Evolutionary conservation across 2,888 invertebrate genomes (phyloP).

Genomic region (Limnephilus auricula): DNA sequence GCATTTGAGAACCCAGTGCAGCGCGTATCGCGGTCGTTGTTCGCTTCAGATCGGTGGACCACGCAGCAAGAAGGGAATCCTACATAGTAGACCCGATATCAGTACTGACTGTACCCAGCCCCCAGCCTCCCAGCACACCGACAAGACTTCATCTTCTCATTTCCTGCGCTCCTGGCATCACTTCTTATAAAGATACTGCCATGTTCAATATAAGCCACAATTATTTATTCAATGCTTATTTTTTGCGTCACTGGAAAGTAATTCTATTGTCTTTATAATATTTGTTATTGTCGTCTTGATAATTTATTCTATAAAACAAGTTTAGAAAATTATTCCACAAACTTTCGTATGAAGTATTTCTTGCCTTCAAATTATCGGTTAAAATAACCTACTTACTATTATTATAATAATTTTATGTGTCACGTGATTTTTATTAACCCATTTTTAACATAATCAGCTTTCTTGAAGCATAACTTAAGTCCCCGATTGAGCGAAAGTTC

Average conservation of each 20-base stretch:
- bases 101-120: not conserved
- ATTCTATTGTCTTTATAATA: too few relatives aligned
- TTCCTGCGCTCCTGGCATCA: too few relatives aligned
- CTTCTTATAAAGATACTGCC: too few relatives aligned
- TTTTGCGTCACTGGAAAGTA: too few relatives aligned
- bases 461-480: not conserved
- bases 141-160: too few relatives aligned
- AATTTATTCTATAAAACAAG: too few relatives aligned
- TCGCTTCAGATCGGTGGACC: conserved; percentile 60
- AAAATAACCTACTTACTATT: not conserved
- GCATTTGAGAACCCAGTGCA: conserved; percentile 47
- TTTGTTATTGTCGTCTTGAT: too few relatives aligned
- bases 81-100: not conserved
- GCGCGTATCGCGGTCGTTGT: conserved; percentile 61
- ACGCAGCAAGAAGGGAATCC: conserved; percentile 27
- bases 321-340: not conserved
- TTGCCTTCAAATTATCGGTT: not conserved
- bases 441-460: not conserved
- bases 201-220: too few relatives aligned
- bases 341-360: not conserved
- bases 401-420: not conserved
- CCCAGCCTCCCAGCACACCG: not conserved
- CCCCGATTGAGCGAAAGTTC: conserved; percentile 30
- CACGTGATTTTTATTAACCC: not conserved
- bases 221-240: too few relatives aligned